phyloP scores from a whole-genome alignment of 2,113 vertebrate species.

The Perccottus glenii region DNA sequence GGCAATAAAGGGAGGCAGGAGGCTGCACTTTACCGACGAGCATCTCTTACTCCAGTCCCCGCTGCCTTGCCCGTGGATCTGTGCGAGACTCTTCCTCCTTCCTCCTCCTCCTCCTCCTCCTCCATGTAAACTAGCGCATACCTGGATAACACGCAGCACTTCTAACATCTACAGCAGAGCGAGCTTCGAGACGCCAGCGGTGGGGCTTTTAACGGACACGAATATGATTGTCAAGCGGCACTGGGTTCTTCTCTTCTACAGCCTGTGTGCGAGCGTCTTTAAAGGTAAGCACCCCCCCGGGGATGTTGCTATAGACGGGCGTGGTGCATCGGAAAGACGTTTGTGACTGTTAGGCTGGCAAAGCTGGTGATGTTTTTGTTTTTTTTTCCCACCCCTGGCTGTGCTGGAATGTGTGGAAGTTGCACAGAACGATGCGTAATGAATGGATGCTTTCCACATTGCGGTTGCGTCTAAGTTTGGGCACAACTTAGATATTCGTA shows the following conservation, averaged over 20 bases:
- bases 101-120: too few species aligned
- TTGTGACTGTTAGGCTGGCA: slow-evolving; percentile 14
- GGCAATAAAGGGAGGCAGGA: slow-evolving; percentile 75
- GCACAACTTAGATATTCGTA: slow-evolving; percentile 48
- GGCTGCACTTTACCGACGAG: slow-evolving; percentile 76
- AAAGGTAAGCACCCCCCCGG: slow-evolving; percentile 76
- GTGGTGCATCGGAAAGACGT: slow-evolving; percentile 64
- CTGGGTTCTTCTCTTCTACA: slow-evolving; percentile 80
- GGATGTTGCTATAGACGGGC: slow-evolving; percentile 61
- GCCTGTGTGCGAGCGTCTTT: slow-evolving; percentile 76
- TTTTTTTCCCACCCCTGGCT: slow-evolving; percentile 32
- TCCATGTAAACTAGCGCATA: slow-evolving; percentile 38
- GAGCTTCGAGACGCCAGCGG: slow-evolving; percentile 28
- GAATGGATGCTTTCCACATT: slow-evolving; percentile 38
- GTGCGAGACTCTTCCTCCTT: slow-evolving; percentile 50
- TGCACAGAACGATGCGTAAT: slow-evolving; percentile 40
- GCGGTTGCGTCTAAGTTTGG: slow-evolving; percentile 66
- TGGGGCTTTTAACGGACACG: slow-evolving; percentile 66
- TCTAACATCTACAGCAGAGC: background rate
- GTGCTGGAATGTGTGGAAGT: slow-evolving; percentile 70
- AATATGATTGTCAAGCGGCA: slow-evolving; percentile 81
- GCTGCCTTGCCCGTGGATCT: slow-evolving; percentile 61
- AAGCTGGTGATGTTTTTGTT: slow-evolving; percentile 7
- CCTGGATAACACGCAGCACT: slow-evolving; percentile 73
- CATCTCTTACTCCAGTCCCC: slow-evolving; percentile 65